Base-by-base conservation (phyloP, 2,888 invertebrate genomes). In the Agrypnus murinus region DNA sequence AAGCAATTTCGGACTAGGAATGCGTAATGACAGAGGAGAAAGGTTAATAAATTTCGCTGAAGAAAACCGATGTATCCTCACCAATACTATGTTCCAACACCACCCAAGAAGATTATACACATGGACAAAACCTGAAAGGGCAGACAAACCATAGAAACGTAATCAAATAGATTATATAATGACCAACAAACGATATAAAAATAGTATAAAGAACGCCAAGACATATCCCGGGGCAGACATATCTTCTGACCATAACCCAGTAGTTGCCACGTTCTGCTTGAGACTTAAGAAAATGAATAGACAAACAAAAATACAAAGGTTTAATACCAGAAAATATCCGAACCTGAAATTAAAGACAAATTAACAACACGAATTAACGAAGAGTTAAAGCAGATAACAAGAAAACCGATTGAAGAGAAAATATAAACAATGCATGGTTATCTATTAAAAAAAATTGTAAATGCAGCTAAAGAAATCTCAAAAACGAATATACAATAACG, bases 71-170 rank as follows among this genome's bases (percentile, higher is more conserved):
- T 32, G n/a, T 25, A 5, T 25, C 4, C 19, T 53, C 53, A 53
- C 31, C 12, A 53, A 53, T 31, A 53, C 53, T 14, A 31, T 53
- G 25, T 53, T 53, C n/a, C 7, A 53, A 53, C 53, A 31, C n/a
- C 53, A 25, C 25, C 53, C 53, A 10, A 53, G 53, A 53, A 25
- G 31, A 31, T 4, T 53, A n/a, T 32, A 53, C 12, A 53, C 53
- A 2, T 53, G 53, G 53, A 53, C 46, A 7, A 46, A 46, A 46
- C 14, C 46, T 15, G 46, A 46, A 46, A 46, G 15, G 19, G 46
- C n/a, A 43, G 43, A 15, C 43, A 43, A 43, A 10, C 43, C 43
- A 12, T 8, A 43, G 43, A 43, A 14, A 14, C n/a, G 43, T 43
- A 43, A 43, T 14, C 43, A 43, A 43, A 43, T 43, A 14, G 43